Evolutionary conservation across 1,140 invertebrate species (phyloP), one percentile per base, ranked within the genome.

Genomic region (Diabrotica virgifera): DNA sequence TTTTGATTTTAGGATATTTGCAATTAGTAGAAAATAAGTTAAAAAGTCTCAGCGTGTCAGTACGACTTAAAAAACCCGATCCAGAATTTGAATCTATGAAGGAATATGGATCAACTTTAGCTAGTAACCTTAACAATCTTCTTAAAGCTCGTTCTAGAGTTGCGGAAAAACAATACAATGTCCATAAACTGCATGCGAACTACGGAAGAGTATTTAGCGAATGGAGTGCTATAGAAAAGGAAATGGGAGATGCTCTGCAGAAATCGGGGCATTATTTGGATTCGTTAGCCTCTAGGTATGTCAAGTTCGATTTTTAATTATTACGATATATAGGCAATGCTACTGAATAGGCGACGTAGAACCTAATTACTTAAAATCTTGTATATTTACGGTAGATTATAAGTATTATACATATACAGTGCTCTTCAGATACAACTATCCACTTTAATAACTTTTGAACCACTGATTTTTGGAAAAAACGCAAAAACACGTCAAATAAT

Each of bases 161-260:
- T 67, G 89, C 87, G 72, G 90, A 92, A 74, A 89, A 88, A 72
- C 84, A 90, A 65, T 92, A 90, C 78, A 88, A 85, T 46, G 81
- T 93, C n/a, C 90, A 91, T 73, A 93, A 93, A 77, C 79, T 93
- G 38, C 91, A 93, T 77, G 85, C 86, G 1, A 90, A 91, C 79
- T 93, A 93, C 76, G 90, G 91, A 5, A 84, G 90, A 62, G 83
- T 93, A 36, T 93, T 93, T 69, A 92, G 90, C 72, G 91, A 94
- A 80, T 93, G 91, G 90, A 92, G 90, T 80, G 90, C 87, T 14
- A 87, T 91, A 64, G 92, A 94, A 75, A 91, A 88, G 74, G 87
- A 89, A 71, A 91, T 93, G 87, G 90, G 90, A 1, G 91, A 93
- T 79, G 88, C 89, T 3, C 73, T 94, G 53, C 89, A 90, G 76